A percentile compares a stretch with the other conserved stretches of the same genome.
phyloP scores from a whole-genome alignment of 2,797 vertebrate species.

The Urophycis tenuis region DNA sequence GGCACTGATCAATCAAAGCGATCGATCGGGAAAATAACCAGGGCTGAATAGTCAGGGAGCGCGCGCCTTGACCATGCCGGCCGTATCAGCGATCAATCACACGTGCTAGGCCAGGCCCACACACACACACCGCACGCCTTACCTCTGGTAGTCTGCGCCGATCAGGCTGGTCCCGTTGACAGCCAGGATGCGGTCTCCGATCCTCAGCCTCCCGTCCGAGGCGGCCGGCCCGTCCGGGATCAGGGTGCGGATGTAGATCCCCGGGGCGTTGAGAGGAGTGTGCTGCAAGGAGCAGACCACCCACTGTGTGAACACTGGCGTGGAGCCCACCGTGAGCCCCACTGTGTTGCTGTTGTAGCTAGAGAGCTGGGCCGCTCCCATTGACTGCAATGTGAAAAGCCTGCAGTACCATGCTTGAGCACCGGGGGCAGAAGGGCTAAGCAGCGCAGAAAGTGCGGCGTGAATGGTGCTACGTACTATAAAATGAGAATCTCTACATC shows the following conservation, averaged over 20 bases:
- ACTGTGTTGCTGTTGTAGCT: not conserved
- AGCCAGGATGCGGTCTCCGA: slow-evolving; percentile 93
- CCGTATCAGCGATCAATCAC: not conserved
- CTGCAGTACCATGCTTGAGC: not conserved
- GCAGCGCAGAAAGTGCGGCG: not conserved
- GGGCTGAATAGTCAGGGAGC: slow-evolving; percentile 23
- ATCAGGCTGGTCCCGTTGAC: slow-evolving; percentile 90
- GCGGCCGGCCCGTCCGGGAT: slow-evolving; percentile 88
- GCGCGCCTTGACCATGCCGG: not conserved
- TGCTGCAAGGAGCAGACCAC: slow-evolving; percentile 68
- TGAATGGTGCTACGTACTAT: not conserved
- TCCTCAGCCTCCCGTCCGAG: slow-evolving; percentile 76
- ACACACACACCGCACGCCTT: not conserved
- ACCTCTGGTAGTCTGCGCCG: slow-evolving; percentile 93
- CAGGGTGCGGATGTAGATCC: slow-evolving; percentile 93
- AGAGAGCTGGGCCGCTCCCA: not conserved
- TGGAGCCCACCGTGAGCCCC: too few species aligned
- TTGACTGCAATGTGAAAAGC: not conserved
- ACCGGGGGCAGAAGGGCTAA: not conserved
- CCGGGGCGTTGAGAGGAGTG: slow-evolving; percentile 83
- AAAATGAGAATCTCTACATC: not conserved
- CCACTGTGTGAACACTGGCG: not conserved
- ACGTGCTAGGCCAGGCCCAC: not conserved
- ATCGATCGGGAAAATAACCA: slow-evolving; percentile 36
- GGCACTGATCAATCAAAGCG: slow-evolving; percentile 36